Base-by-base conservation (phyloP, 2,113 vertebrate genomes). In the Phocoena sinus region DNA sequence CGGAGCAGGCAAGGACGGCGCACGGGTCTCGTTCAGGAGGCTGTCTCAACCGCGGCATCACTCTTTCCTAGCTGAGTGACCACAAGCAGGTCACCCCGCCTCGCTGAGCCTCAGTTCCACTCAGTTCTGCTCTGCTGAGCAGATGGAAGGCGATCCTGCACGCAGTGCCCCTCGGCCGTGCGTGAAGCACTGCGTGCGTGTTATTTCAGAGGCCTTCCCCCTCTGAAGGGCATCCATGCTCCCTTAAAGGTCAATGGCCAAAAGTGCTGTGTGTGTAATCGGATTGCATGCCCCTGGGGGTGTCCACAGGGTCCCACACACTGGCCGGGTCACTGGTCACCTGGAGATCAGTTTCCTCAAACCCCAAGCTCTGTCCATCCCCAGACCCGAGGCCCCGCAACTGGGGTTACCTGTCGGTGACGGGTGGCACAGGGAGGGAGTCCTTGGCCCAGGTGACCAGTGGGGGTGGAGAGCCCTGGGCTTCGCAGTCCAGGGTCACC, bases 401-500 rank as follows among this genome's bases (percentile, higher is more conserved):
- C 2, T 2, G 11, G 58, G 14, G 79, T 98, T 98, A 99, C 99
- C 99, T 99, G 0, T 97, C 73, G 0, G 98, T 97, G 96, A 98
- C 0, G 0, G 99, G 98, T 12, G 98, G 98, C 97, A 99, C 98
- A 0, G 97, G 99, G 33, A 86, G 98, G 11, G 98, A 98, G 33
- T 99, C 99, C 91, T 98, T 98, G 68, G 97, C 99, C 99, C 99
- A 99, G 9, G 98, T 97, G 90, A 99, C 98, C 47, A 99, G 47
- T 0, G 99, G 99, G 38, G 98, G 95, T 0, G 99, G 99, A 44
- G 87, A 97, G 28, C 99, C 99, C 5, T 99, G 97, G 63, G 95
- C 99, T 83, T 99, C 99, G 0, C 99, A 99, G 60, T 99, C 99
- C 67, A 99, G 98, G 65, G 98, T 99, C 92, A 99, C 98, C 96